These are phyloP conservation scores for Nyctalus aviator DNA, from an alignment of 2,797 vertebrate genomes.

Conservation along the genomic window DNA sequence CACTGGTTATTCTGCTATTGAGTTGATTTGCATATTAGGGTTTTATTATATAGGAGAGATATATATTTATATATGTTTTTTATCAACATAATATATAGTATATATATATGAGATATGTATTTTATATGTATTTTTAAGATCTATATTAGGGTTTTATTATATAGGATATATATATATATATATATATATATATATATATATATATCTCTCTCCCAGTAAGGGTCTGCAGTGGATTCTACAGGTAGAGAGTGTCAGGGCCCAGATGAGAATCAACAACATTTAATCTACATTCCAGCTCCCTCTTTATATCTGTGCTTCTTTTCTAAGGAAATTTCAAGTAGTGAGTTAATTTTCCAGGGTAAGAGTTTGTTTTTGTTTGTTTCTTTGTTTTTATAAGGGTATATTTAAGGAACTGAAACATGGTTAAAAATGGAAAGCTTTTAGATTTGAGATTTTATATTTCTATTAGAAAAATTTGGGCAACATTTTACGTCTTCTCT, in stretches of 20 bases:
- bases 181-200: too few species aligned
- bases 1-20: too few species aligned
- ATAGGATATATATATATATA: too few species aligned
- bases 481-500: background rate
- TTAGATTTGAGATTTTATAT: slow-evolving; percentile 24
- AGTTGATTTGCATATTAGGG: too few species aligned
- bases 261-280: background rate
- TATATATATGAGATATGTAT: too few species aligned
- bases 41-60: too few species aligned
- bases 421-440: background rate
- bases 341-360: background rate
- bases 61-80: too few species aligned
- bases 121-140: too few species aligned
- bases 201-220: background rate
- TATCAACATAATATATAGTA: too few species aligned
- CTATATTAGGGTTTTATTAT: too few species aligned
- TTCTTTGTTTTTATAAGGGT: background rate
- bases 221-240: background rate
- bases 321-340: background rate
- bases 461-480: background rate
- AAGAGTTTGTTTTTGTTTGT: background rate
- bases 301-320: background rate
- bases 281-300: background rate
- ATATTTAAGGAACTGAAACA: background rate
- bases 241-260: background rate